Percentiles rank a stretch among this genome's conserved stretches.
These are phyloP conservation scores for Kuschelorhynchus macadamiae DNA, from an alignment of 2,888 invertebrate species.

Conservation along the genomic window DNA sequence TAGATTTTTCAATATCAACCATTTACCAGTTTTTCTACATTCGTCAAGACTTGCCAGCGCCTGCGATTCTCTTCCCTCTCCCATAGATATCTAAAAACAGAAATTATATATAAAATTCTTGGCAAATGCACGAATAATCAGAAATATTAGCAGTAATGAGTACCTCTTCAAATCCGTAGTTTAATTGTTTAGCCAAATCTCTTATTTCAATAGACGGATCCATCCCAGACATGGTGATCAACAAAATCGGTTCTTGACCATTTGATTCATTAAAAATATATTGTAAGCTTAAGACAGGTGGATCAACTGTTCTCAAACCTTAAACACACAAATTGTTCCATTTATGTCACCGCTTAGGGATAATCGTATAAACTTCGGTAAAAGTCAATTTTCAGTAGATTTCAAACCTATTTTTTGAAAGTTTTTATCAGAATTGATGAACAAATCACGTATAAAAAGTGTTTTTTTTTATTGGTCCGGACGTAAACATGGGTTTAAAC, in stretches of 20 bases:
- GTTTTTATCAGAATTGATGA: too few species aligned
- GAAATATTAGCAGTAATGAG: too few species aligned
- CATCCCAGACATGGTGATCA: conserved; percentile 89
- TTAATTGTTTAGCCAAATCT: conserved; percentile 72
- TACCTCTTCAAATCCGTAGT: conserved; percentile 40
- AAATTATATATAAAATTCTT: conserved; percentile 5
- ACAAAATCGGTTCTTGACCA: conserved; percentile 80
- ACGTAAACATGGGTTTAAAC: too few species aligned
- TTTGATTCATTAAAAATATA: conserved; percentile 73
- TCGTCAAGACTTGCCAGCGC: conserved; percentile 74
- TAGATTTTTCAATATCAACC: conserved; percentile 87
- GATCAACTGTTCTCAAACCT: conserved; percentile 61
- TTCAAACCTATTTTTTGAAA: too few species aligned
- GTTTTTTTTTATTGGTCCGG: too few species aligned
- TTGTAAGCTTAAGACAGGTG: conserved; percentile 62
- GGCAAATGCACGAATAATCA: neutral
- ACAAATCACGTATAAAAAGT: too few species aligned
- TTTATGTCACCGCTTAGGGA: too few species aligned
- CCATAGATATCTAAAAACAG: conserved; percentile 80
- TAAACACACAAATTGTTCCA: too few species aligned
- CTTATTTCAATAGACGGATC: conserved; percentile 90
- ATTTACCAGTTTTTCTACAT: conserved; percentile 76
- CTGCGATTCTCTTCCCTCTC: conserved; percentile 81
- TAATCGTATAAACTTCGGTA: too few species aligned
- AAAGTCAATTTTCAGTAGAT: too few species aligned